These are phyloP conservation scores for Aldrovandia affinis DNA, from an alignment of 2,797 vertebrate genomes.

Conservation along the genomic window DNA sequence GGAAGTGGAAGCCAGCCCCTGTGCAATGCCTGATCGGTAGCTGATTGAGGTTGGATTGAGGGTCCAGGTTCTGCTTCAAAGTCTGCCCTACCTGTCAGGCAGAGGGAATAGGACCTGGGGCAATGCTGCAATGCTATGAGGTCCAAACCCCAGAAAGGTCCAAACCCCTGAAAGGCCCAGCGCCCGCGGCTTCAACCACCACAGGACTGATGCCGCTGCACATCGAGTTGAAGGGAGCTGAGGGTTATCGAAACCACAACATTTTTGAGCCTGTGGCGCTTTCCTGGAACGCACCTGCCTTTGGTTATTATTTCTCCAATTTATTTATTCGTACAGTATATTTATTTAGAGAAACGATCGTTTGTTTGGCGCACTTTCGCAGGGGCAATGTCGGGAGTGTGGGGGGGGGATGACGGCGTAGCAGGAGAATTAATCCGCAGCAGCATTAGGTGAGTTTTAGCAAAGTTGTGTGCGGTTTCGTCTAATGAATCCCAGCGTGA, in stretches of 20 bases:
- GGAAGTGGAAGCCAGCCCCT: not conserved
- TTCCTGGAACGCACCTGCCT: not conserved
- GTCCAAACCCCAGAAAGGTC: not conserved
- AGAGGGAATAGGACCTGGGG: too few relatives aligned
- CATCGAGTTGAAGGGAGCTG: too few relatives aligned
- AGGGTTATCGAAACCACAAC: not conserved
- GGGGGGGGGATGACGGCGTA: not conserved
- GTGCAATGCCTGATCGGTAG: not conserved
- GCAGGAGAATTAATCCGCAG: slow-evolving; percentile 4
- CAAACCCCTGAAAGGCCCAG: not conserved
- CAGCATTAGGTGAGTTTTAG: not conserved
- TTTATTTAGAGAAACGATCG: not conserved
- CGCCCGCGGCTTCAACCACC: not conserved
- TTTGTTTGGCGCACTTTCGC: not conserved
- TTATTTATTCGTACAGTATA: slow-evolving; percentile 17
- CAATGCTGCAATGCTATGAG: not conserved
- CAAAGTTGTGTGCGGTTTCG: not conserved
- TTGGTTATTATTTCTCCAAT: not conserved
- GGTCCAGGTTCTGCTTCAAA: not conserved
- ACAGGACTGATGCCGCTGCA: not conserved
- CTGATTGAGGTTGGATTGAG: not conserved
- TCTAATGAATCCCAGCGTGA: slow-evolving; percentile 26
- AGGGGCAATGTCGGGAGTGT: not conserved
- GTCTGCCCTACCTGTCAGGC: not conserved
- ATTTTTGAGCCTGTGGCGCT: not conserved